Evolutionary conservation across 2,888 invertebrate genomes (phyloP), one percentile per base, ranked within the genome.

Genomic region (Chrysina gloriosa): DNA sequence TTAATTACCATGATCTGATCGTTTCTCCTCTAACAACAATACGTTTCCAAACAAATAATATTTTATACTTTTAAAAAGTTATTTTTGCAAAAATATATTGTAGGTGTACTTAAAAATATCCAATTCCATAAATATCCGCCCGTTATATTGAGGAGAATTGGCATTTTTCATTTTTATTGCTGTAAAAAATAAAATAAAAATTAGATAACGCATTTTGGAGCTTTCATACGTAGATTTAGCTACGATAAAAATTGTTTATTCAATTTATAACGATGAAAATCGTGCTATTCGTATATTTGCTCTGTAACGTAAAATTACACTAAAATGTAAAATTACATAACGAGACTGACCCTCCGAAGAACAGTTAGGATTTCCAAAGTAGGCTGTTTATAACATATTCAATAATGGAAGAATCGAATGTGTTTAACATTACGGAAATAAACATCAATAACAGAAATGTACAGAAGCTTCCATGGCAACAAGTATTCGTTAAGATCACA

Each of bases 1-100:
- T 82, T 83, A 83, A 84, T 84, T 83, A 82, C 75, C 76, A 72
- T 75, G 69, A 68, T 61, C 69, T 58, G 65, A 50, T 39, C 65
- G 69, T 48, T 52, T 9, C 63, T 52, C 29, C 31, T 65, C 42
- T 47, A 31, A 31, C 65, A 52, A 63, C 65, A 54, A 42, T 64
- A 50, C 65, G 27, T 45, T 61, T 50, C 42, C 69, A 61, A 69
- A 69, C 65, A 69, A 69, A 69, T 69, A 65, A 68, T 68, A 68
- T 63, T 68, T 68, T 63, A 68, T 68, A 63, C 63, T 68, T 68
- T 67, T 63, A 64, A 56, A 56, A 48, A 34, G 61, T 66, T 56
- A 58, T 58, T 58, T 58, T 58, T 42, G 39, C 58, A 58, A 58
- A 58, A 58, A 58, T 58, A 58, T 25, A 42, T 39, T n/a, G 42